Evolutionary conservation across 2,797 vertebrate species (phyloP), one percentile per base, ranked within the genome.

Genomic region (Neosalanx taihuensis): DNA sequence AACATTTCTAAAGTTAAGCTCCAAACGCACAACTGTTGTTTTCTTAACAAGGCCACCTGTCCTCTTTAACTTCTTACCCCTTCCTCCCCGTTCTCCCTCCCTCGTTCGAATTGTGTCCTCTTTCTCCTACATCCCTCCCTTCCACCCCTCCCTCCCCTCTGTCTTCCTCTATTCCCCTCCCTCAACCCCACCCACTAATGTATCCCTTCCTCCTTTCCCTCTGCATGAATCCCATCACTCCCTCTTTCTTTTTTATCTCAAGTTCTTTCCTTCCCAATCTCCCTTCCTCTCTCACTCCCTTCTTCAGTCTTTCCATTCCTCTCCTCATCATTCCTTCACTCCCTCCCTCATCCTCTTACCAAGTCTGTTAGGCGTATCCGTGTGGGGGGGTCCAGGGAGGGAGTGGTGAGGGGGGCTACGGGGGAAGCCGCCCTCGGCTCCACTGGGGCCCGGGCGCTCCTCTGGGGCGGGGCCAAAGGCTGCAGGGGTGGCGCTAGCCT

Each of bases 301-400:
- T 35, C 37, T 41, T 41, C 37, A 7, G 9, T 10, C 37, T 41
- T 10, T 35, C 33, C 33, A 6, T 35, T 35, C 23, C n/a, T 10
- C 57, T 10, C 3, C 57, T 20, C n/a, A 20, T 23, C 58, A 12
- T 10, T 23, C 35, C 18, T 20, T 4, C 23, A 23, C 41, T 53
- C 26, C 6, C n/a, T 1, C 5, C 57, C 89, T 94, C 68, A 9
- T 9, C 41, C 41, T 46, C 9, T 46, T 46, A 98, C 97, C 94
- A 62, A 96, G 89, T 82, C 89, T 92, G 63, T 92, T 90, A 49
- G 89, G 78, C 64, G 92, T 90, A 51, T 96, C 96, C 31, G 80
- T 71, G 69, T 82, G 88, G 26, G 90, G 74, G 0, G 92, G 70
- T 67, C 90, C 92, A 67, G 93, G 87, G 41, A 96, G 86, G 5